Evolutionary conservation across 2,888 invertebrate species (phyloP).

Genomic region (Perdita meconis): DNA sequence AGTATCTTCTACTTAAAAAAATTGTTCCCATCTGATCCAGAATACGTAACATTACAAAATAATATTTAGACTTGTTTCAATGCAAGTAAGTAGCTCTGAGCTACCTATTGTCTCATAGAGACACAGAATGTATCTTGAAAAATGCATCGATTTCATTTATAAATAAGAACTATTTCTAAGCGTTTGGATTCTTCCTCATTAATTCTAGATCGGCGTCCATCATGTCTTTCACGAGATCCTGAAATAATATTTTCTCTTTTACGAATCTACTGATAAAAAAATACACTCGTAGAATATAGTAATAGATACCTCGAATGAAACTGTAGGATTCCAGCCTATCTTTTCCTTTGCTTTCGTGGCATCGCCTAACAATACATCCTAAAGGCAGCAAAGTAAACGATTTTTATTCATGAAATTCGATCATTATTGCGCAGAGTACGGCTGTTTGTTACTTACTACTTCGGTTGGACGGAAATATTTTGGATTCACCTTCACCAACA

Average conservation of each 20-base stretch:
- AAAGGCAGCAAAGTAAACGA: constrained; percentile 57
- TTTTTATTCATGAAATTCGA: no score
- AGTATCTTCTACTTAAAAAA: constrained; percentile 8
- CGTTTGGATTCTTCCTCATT: constrained; percentile 96
- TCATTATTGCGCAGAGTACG: no score
- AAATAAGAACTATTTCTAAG: constrained; percentile 85
- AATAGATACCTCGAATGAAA: constrained; percentile 87
- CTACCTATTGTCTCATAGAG: constrained; percentile 41
- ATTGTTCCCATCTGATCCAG: neutral
- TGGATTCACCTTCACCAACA: constrained; percentile 95
- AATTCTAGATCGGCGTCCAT: constrained; percentile 94
- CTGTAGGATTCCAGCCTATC: constrained; percentile 95
- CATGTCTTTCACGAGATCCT: constrained; percentile 96
- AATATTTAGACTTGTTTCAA: constrained; percentile 12
- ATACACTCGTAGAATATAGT: neutral
- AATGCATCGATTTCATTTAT: constrained; percentile 44
- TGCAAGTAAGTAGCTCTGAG: constrained; percentile 16
- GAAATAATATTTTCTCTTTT: constrained; percentile 65
- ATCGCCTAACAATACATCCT: constrained; percentile 97
- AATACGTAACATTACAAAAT: constrained; percentile 28
- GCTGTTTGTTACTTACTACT: constrained; percentile 89
- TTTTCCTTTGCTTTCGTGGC: constrained; percentile 94
- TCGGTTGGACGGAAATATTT: constrained; percentile 99
- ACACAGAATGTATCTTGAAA: constrained; percentile 49
- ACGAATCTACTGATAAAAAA: constrained; percentile 10